Evolutionary conservation across 2,797 vertebrate species (phyloP).

Genomic region (Otolemur crassicaudatus): DNA sequence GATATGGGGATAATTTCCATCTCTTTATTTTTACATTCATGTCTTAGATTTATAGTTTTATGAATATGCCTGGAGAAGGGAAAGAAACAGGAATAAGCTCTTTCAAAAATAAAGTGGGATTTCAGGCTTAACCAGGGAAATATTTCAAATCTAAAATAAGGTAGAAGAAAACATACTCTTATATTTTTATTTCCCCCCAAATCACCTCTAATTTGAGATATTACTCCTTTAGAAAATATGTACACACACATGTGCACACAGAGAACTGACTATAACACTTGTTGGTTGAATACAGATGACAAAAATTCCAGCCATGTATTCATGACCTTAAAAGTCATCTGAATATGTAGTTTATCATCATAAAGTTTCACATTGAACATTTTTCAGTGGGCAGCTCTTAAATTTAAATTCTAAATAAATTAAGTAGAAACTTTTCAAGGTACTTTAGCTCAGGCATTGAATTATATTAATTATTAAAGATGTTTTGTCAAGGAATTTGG

Average conservation of each 20-base stretch:
- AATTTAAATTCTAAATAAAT: slow-evolving; percentile 50
- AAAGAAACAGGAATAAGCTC: not conserved
- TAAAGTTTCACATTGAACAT: not conserved
- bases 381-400: not conserved
- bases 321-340: not conserved
- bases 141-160: not conserved
- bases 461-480: slow-evolving; percentile 65
- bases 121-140: not conserved
- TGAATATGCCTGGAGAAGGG: not conserved
- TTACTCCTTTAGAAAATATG: not conserved
- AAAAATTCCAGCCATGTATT: not conserved
- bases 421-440: not conserved
- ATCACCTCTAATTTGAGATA: not conserved
- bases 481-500: slow-evolving; percentile 24
- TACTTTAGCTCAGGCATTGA: not conserved
- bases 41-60: not conserved
- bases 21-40: not conserved
- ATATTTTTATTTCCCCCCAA: not conserved
- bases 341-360: slow-evolving; percentile 35
- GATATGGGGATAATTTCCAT: not conserved
- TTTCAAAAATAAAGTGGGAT: not conserved
- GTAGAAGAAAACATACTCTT: not conserved
- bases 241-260: fast-evolving
- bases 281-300: not conserved
- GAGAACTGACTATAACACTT: not conserved